Conservation (phyloP, 2,797 vertebrate species). For the Helostoma temminkii region DNA sequence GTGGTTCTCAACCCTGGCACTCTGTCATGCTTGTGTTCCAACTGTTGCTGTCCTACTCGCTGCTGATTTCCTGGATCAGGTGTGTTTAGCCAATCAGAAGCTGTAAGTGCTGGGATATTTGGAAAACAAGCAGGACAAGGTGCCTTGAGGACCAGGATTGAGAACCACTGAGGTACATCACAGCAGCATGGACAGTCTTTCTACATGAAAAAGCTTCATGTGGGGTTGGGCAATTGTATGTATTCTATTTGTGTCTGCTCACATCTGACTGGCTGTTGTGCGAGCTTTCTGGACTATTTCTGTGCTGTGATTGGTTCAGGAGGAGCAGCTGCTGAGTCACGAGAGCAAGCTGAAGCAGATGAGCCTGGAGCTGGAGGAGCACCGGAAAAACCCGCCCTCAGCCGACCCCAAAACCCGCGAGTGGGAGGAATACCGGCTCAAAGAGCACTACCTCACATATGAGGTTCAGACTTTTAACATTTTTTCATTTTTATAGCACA, state of each 20-base stretch:
- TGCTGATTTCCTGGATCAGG: too few relatives aligned
- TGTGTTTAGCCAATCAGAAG: too few relatives aligned
- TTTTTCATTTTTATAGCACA: not conserved
- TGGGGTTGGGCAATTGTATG: conserved; percentile 18
- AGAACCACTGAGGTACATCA: too few relatives aligned
- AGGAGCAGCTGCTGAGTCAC: conserved; percentile 95
- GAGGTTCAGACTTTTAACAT: conserved; percentile 83
- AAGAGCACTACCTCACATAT: conserved; percentile 97
- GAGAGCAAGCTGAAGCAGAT: conserved; percentile 97
- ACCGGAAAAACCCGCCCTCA: conserved; percentile 88
- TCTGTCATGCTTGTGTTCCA: too few relatives aligned
- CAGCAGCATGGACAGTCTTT: not conserved
- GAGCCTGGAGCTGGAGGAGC: conserved; percentile 93
- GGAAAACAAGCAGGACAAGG: too few relatives aligned
- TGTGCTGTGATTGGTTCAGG: conserved; percentile 81
- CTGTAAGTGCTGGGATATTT: too few relatives aligned
- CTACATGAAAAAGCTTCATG: conserved; percentile 10
- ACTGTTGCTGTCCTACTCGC: too few relatives aligned
- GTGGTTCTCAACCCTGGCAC: too few relatives aligned
- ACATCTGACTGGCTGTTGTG: conserved; percentile 55
- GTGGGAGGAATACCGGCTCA: conserved; percentile 93
- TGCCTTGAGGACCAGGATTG: too few relatives aligned
- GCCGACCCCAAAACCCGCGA: conserved; percentile 92
- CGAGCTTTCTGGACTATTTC: conserved; percentile 29
- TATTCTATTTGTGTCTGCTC: conserved; percentile 51